Evolutionary conservation across 2,797 vertebrate genomes (phyloP), one percentile per base, ranked within the genome.

Genomic region (Cynodonichthys magdalenae): DNA sequence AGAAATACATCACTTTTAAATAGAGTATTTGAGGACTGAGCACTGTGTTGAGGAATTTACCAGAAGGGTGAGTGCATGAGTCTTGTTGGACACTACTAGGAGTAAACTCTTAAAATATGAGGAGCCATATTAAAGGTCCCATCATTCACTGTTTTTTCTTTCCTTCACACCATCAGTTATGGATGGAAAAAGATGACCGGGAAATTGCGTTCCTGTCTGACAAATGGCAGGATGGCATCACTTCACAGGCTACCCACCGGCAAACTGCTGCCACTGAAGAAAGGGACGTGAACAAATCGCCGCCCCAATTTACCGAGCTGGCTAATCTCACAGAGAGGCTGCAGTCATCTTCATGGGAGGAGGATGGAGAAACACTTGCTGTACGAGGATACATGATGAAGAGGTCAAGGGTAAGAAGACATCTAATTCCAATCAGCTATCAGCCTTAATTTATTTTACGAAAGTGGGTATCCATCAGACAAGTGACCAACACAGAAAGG

Each of bases 191-290:
- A 86, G 87, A 90, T 83, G 88, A 90, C 76, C 51, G 56, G 78
- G 79, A 87, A 90, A 89, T 87, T 87, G 80, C 81, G 76, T 82
- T 79, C 34, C 82, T 70, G 82, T 86, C 87, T 89, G 89, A 91
- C 69, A 88, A 91, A 90, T 86, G 82, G 86, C 74, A 70, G 71
- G 75, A 85, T 83, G 81, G 87, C 85, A 81, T 60, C 60, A 71
- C 84, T 89, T 81, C 75, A 69, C 28, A 44, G 70, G 79, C 79
- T 86, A 78, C 84, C 89, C 85, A 88, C 75, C 59, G 59, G 86
- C 76, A 89, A 87, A 89, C 79, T 79, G 87, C 80, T 66, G 69
- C 77, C 59, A 63, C 77, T 68, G 78, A 82, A 77, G 73, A 73
- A 81, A 80, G 56, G 75, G 83, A 89, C 66, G 44, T 72, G 78